Base-by-base conservation (phyloP, 2,888 invertebrate species). In the Dolichopus griseipennis region DNA sequence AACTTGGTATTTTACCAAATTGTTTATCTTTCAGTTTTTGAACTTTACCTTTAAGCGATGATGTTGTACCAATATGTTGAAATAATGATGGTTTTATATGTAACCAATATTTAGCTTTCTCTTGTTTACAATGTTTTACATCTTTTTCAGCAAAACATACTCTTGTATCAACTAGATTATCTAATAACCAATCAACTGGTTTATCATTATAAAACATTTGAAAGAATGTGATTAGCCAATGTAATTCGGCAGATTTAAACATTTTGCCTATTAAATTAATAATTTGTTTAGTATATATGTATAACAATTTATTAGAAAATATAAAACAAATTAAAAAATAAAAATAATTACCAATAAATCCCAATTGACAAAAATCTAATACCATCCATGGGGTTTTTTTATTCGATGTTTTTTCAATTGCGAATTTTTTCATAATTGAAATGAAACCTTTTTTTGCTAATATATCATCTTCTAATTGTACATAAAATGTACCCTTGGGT, bases 161-260 rank as follows among this genome's bases (percentile, higher is more conserved):
- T 81, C 92, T 92, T 5, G 95, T 93, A 69, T 90, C 89, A 67
- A 97, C 86, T 72, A 95, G 88, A 78, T 95, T 90, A 75, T 95
- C 95, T 15, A 97, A 82, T 8, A 98, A 84, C 97, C 97, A 98
- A 78, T 98, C 97, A 1, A 97, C 95, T 0, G 98, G 97, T 83
- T 97, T 95, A 76, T 97, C 95, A 76, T 89, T 90, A 82, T 95
- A 93, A 79, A 98, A 97, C 87, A 97, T 90, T 78, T 97, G 89
- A 75, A 97, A 91, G 81, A 95, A 97, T 73, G 94, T 92, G 61
- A 95, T 89, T 70, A 97, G 84, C 84, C 90, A 89, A 0, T 92
- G 90, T 27, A 97, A 82, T 76, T 95, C 93, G 0, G 90, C 87
- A 21, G 93, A 91, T 76, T 92, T 91, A 81, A 98, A 96, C 84